phyloP scores from a whole-genome alignment of 2,888 invertebrate species.

The Oscheius sp. region DNA sequence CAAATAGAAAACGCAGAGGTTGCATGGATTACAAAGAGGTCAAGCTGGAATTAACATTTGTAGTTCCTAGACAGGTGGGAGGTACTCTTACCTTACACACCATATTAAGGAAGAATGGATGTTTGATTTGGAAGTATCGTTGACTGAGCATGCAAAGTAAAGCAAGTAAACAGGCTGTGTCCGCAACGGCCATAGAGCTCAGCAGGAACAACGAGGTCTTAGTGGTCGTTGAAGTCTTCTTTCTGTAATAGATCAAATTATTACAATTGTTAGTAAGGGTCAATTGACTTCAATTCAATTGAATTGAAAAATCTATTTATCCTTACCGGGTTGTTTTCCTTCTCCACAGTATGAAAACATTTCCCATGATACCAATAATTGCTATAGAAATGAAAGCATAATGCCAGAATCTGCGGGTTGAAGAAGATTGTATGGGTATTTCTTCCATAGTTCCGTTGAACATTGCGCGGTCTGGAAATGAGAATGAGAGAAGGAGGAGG shows the following conservation, averaged over 20 bases:
- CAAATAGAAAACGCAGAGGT: constrained; percentile 69
- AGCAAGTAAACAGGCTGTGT: constrained; percentile 62
- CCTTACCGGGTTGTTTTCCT: constrained; percentile 25
- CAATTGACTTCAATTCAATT: not conserved
- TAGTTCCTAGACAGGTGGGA: not conserved
- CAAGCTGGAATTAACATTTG: constrained; percentile 53
- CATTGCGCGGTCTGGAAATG: constrained; percentile 2
- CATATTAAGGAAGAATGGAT: constrained; percentile 56
- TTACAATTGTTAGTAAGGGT: not conserved
- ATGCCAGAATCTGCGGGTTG: constrained; percentile 28
- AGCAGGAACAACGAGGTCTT: constrained; percentile 65
- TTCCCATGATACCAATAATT: constrained; percentile 31
- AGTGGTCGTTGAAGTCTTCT: constrained; percentile 57
- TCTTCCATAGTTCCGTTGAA: constrained; percentile 12
- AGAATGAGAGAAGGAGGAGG: not conserved
- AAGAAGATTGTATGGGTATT: not conserved
- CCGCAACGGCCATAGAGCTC: constrained; percentile 67
- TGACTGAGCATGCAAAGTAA: constrained; percentile 54
- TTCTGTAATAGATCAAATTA: constrained; percentile 32
- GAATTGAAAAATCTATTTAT: not conserved
- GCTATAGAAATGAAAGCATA: constrained; percentile 39
- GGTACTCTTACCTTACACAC: constrained; percentile 63
- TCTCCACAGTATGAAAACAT: constrained; percentile 35
- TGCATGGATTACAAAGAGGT: constrained; percentile 68
- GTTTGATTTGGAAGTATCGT: constrained; percentile 34